Evolutionary conservation across 1,140 invertebrate genomes (phyloP), one percentile per base, ranked within the genome.

Genomic region (Heliothis virescens): DNA sequence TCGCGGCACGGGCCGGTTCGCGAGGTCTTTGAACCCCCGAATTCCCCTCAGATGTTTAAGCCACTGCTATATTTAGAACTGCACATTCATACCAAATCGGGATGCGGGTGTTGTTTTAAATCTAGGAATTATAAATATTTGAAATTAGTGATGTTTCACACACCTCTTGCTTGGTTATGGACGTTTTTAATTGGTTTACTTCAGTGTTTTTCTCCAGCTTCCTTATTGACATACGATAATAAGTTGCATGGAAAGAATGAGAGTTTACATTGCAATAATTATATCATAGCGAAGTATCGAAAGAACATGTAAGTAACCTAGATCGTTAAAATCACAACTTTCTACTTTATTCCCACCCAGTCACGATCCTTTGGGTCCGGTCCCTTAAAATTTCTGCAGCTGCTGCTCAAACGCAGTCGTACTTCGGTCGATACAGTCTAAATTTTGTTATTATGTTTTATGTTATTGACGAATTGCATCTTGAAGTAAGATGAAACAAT

Each of bases 21-120:
- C 86, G 85, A 88, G 92, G 92, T 91, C 90, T 90, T 92, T 92
- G 90, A 94, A 91, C 92, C 86, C 83, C 90, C 83, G 82, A 93
- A 92, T 89, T 92, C 87, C 89, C 90, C 87, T 85, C 85, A 82
- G 84, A 83, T 85, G 86, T 87, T 85, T 71, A 85, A 85, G 81
- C 67, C 79, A 79, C 29, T 77, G 78, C 87, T 94, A 92, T 87
- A 92, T 91, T 89, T 94, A 92, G 90, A 92, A 89, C 86, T 87
- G 88, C 90, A 91, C 87, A 89, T 85, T 90, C 79, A 81, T 55
- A 82, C 84, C 85, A 79, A 86, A 84, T 86, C 82, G 79, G 85
- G 85, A 89, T 62, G 79, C 73, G 75, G 79, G 75, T 86, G 82
- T 88, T 83, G 77, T 83, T 86, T 84, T 71, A 78, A 85, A 86